phyloP scores from a whole-genome alignment of 2,113 vertebrate species.

The Ochotona princeps region DNA sequence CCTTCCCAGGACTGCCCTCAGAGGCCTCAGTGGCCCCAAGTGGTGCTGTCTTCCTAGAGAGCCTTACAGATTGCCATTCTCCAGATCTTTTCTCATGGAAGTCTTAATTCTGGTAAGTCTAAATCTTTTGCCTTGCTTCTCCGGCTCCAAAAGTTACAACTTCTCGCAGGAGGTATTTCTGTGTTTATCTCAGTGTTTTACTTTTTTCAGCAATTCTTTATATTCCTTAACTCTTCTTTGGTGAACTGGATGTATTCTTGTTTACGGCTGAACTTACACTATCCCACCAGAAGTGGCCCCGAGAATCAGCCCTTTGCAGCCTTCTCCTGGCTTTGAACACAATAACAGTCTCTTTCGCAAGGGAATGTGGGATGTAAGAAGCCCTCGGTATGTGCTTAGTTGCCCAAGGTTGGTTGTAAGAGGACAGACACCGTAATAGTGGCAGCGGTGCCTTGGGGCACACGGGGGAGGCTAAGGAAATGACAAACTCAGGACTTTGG shows the following conservation, averaged over 20 bases:
- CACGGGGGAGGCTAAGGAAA: neutral
- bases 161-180: neutral
- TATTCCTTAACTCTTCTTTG: neutral
- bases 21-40: neutral
- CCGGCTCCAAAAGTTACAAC: neutral
- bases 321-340: constrained; percentile 2
- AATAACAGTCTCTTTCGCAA: neutral
- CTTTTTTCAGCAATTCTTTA: neutral
- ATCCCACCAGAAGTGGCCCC: neutral
- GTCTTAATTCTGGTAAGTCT: constrained; percentile 6
- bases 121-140: neutral
- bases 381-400: neutral
- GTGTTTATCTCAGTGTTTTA: neutral
- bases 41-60: neutral
- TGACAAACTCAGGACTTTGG: neutral
- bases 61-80: neutral
- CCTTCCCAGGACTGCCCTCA: neutral
- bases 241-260: neutral
- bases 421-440: neutral
- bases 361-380: neutral
- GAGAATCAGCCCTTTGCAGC: neutral
- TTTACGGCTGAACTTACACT: neutral
- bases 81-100: neutral
- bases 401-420: neutral
- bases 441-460: neutral